phyloP scores from a whole-genome alignment of 2,888 invertebrate species.

The Trachelus stipa region DNA sequence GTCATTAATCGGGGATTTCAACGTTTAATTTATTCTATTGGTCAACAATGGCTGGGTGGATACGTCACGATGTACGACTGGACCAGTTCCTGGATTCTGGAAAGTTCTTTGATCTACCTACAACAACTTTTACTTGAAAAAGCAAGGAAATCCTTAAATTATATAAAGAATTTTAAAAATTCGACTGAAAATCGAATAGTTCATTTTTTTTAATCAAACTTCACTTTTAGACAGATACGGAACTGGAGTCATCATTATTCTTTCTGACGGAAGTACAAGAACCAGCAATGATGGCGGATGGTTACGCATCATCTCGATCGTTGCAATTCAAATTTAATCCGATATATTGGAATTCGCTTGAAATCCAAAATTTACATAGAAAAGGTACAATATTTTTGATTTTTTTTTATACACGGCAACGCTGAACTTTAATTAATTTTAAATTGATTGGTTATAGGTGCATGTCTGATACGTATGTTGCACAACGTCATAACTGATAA shows the following conservation, averaged over 20 bases:
- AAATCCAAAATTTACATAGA: conserved; percentile 38
- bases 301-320: conserved; percentile 50
- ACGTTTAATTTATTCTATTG: conserved; percentile 46
- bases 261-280: conserved; percentile 51
- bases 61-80: conserved; percentile 56
- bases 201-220: conserved; percentile 19
- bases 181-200: background rate
- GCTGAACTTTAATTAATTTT: background rate
- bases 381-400: conserved; percentile 43
- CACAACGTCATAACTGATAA: conserved; percentile 49
- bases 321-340: conserved; percentile 44
- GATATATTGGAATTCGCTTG: conserved; percentile 38
- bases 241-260: conserved; percentile 33
- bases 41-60: conserved; percentile 69
- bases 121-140: conserved; percentile 62
- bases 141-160: conserved; percentile 40
- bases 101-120: conserved; percentile 69
- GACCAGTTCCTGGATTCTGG: conserved; percentile 61
- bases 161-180: background rate
- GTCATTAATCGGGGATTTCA: conserved; percentile 41
- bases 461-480: conserved; percentile 62
- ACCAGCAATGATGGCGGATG: conserved; percentile 51
- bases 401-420: background rate
- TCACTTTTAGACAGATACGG: conserved; percentile 50
- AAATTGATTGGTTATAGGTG: conserved; percentile 49